Evolutionary conservation across 92 coral and sea anemone species (phyloP), one percentile per base, ranked within the genome.

Genomic region (Chrysogorgia sp.): DNA sequence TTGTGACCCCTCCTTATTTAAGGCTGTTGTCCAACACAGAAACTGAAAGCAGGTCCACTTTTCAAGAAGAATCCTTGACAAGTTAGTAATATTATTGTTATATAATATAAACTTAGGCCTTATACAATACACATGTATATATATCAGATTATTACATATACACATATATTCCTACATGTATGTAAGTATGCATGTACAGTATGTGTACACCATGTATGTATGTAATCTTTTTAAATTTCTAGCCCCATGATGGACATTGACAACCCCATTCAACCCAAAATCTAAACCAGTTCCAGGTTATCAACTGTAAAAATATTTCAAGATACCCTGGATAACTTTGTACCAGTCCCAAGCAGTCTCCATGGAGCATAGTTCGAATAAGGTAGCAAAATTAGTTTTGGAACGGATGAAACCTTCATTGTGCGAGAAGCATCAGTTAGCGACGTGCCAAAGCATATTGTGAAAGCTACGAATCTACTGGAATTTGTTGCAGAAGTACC

Each of bases 401-500:
- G 71, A 64, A 14, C 24, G 49, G 23, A 34, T 64, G 13, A 64
- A 64, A 34, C 71, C 71, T 64, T 34, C 71, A n/a, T 26, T 30
- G 71, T 10, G 49, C 14, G 50, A 34, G 71, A 25, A 17, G 71
- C 47, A 37, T 64, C 71, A 64, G 47, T 30, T 24, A 10, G 40
- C 19, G 37, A 64, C 8, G 40, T 20, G 71, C 26, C 50, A 34
- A 32, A 28, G 48, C 48, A 45, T 32, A 12, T 23, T 2, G 49
- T 33, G 25, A 33, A 63, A 63, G 70, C 70, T 10, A 32, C 48
- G 17, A 63, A 63, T 63, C 70, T 63, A 23, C 70, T 63, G 45
- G 70, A 63, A 63, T 63, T 63, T 63, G 22, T 63, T n/a, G 49
- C 14, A 4, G 68, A 62, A 62, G 41, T 62, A 7, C 68, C 68